Percentiles rank a stretch among this genome's conserved stretches.
Evolutionary conservation across 1,140 invertebrate species (phyloP).

Genomic region (Arctopsyche grandis): DNA sequence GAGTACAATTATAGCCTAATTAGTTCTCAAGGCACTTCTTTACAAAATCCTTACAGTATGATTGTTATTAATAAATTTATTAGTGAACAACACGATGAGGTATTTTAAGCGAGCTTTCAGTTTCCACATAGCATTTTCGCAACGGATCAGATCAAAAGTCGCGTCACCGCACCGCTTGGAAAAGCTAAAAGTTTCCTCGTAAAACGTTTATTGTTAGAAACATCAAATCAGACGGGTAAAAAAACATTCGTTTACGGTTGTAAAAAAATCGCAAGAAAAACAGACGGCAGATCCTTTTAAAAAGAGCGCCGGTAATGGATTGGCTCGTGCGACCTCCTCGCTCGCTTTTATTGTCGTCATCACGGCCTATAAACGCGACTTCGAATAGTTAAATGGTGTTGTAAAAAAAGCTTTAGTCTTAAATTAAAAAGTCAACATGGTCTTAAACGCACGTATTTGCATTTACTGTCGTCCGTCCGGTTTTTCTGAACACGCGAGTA

Average conservation of each 20-base stretch:
- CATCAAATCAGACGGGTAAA: constrained; percentile 19
- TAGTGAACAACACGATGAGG: too few relatives aligned
- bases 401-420: constrained; percentile 26
- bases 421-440: constrained; percentile 28
- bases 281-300: background rate
- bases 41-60: too few relatives aligned
- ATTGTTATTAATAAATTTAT: too few relatives aligned
- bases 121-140: too few relatives aligned
- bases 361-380: constrained; percentile 17
- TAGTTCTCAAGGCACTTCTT: too few relatives aligned
- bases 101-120: too few relatives aligned
- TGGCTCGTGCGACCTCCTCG: constrained; percentile 6
- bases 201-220: constrained; percentile 38
- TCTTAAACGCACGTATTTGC: background rate
- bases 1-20: too few relatives aligned
- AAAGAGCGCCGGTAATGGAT: background rate
- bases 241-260: constrained; percentile 16
- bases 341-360: constrained; percentile 21
- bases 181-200: constrained; percentile 21
- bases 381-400: constrained; percentile 7
- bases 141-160: too few relatives aligned
- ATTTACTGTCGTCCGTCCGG: background rate
- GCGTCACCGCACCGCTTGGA: background rate
- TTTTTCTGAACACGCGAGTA: background rate
- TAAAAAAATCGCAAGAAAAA: background rate